A percentile compares a stretch with the other conserved stretches of the same genome.
phyloP scores from a whole-genome alignment of 2,888 invertebrate species.

The Marasmarcha lunaedactyla region DNA sequence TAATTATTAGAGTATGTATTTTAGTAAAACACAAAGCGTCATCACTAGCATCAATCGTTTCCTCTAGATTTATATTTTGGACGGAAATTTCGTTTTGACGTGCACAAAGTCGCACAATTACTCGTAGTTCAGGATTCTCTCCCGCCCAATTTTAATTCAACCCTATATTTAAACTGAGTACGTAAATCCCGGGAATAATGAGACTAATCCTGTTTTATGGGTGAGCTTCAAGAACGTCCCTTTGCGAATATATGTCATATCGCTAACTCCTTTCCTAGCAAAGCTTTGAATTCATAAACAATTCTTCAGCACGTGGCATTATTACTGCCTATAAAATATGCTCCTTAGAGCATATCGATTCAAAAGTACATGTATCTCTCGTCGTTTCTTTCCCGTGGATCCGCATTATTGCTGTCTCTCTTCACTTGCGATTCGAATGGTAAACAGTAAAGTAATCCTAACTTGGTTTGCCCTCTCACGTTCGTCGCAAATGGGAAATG shows the following conservation, averaged over 20 bases:
- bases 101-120: neutral
- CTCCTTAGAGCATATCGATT: conserved; percentile 30
- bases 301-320: conserved; percentile 36
- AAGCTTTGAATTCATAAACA: conserved; percentile 25
- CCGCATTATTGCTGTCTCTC: conserved; percentile 34
- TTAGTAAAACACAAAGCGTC: too few species aligned
- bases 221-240: too few species aligned
- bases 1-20: neutral
- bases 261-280: too few species aligned
- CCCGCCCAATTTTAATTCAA: conserved; percentile 27
- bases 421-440: conserved; percentile 35
- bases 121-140: neutral
- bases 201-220: conserved; percentile 27
- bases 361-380: conserved; percentile 27
- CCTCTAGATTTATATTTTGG: conserved; percentile 1
- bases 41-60: too few species aligned
- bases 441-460: conserved; percentile 39
- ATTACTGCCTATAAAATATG: conserved; percentile 11
- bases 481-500: conserved; percentile 30
- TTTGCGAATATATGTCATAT: neutral
- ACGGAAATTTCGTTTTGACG: neutral
- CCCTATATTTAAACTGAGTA: conserved; percentile 21
- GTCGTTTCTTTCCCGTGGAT: neutral
- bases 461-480: conserved; percentile 26
- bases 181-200: conserved; percentile 42